These are phyloP conservation scores for Melanchra persicariae DNA, from an alignment of 2,888 invertebrate species.

Conservation along the genomic window DNA sequence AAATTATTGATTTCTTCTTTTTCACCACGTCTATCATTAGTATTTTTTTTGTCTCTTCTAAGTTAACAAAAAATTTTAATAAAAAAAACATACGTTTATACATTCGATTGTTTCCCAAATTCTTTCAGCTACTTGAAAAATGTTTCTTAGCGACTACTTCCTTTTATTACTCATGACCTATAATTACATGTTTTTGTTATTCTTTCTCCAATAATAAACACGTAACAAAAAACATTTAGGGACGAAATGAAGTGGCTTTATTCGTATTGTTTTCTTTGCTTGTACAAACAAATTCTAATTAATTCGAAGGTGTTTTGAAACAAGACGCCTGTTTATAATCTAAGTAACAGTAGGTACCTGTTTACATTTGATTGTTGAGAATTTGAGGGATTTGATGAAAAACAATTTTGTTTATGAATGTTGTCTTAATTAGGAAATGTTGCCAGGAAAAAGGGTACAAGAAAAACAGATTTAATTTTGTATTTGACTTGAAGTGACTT, in stretches of 20 bases:
- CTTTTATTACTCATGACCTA: background rate
- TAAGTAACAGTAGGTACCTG: slow-evolving; percentile 44
- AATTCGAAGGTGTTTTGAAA: slow-evolving; percentile 64
- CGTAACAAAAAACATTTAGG: slow-evolving; percentile 19
- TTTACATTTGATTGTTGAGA: slow-evolving; percentile 49
- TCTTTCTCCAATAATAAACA: slow-evolving; percentile 24
- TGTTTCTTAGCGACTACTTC: background rate
- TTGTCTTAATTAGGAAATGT: slow-evolving; percentile 28
- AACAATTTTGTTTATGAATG: slow-evolving; percentile 44
- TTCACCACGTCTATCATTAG: background rate
- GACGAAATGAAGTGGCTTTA: slow-evolving; percentile 27
- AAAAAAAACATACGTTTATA: background rate
- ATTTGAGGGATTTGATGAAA: slow-evolving; percentile 35
- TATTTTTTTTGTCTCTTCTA: background rate
- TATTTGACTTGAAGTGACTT: background rate
- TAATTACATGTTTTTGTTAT: slow-evolving; percentile 12
- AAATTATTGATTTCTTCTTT: background rate
- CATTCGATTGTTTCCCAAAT: background rate
- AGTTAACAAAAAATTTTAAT: background rate
- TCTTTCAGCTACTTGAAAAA: background rate
- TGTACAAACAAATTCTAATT: slow-evolving; percentile 69
- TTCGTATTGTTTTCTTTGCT: slow-evolving; percentile 49
- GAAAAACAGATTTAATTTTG: slow-evolving; percentile 9
- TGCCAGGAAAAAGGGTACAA: background rate
- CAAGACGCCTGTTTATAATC: slow-evolving; percentile 62